A percentile compares a stretch with the other conserved stretches of the same genome.
Evolutionary conservation across 1,140 invertebrate species (phyloP).

Genomic region (Lamellibrachia luymesi): DNA sequence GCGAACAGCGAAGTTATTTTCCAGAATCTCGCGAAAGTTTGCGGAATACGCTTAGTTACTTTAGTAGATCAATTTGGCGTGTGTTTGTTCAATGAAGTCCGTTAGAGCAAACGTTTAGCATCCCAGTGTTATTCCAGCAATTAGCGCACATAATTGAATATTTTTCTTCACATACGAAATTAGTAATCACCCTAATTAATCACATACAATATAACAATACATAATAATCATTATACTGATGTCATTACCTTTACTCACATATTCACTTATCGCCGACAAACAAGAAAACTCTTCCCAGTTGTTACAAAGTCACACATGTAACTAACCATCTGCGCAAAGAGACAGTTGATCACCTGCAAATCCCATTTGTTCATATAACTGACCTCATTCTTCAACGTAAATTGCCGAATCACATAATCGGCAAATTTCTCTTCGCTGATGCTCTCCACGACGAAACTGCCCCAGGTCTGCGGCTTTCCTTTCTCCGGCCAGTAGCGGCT

Average conservation of each 20-base stretch:
- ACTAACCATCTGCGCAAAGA: background rate
- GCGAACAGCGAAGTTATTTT: background rate
- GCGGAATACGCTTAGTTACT: background rate
- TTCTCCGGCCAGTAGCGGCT: constrained; percentile 20
- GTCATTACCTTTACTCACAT: background rate
- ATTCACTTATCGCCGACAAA: background rate
- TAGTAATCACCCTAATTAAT: no score
- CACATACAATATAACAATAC: background rate
- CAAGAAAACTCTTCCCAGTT: background rate
- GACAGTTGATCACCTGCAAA: background rate
- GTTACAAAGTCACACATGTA: background rate
- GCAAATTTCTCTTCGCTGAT: constrained; percentile 1
- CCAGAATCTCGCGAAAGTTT: background rate
- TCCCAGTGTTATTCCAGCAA: background rate
- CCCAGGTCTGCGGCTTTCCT: background rate
- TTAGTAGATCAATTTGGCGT: background rate
- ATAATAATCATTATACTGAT: background rate
- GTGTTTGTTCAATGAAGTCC: background rate
- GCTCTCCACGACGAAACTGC: background rate
- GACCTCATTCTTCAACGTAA: constrained; percentile 10
- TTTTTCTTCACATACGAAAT: no score
- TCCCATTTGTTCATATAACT: background rate
- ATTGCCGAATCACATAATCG: constrained; percentile 12
- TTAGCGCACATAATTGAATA: background rate
- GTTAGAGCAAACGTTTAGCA: background rate